Percentiles rank a stretch among this genome's conserved stretches.
These are phyloP conservation scores for Pollachius pollachius DNA, from an alignment of 2,113 vertebrate species.

Conservation along the genomic window DNA sequence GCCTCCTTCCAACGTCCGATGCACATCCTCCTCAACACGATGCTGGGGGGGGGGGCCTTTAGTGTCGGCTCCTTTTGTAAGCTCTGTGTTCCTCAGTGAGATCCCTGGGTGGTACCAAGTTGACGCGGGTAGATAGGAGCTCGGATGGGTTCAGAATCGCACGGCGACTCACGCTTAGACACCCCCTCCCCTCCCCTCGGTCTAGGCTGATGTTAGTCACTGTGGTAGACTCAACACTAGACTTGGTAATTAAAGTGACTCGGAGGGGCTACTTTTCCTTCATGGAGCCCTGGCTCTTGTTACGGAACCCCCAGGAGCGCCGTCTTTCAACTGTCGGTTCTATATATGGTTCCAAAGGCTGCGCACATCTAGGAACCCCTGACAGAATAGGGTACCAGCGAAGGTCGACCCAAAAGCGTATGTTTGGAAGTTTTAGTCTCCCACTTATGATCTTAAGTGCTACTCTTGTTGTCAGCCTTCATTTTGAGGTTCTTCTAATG, in stretches of 20 bases:
- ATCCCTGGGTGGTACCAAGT: constrained; percentile 53
- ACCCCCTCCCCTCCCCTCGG: constrained; percentile 3
- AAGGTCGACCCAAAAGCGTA: constrained; percentile 31
- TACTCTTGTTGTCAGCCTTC: constrained; percentile 24
- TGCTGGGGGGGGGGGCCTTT: constrained; percentile 23
- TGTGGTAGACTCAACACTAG: constrained; percentile 52
- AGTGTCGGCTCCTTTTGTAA: constrained; percentile 17
- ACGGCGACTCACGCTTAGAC: constrained; percentile 40
- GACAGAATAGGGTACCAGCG: not conserved
- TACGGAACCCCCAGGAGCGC: constrained; percentile 24
- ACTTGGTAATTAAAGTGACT: constrained; percentile 28
- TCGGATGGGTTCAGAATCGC: constrained; percentile 40
- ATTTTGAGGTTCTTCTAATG: constrained; percentile 37
- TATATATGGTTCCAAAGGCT: constrained; percentile 24
- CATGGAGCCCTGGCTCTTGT: constrained; percentile 25
- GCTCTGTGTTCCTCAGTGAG: constrained; percentile 34
- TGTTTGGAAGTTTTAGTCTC: constrained; percentile 43
- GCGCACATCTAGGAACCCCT: constrained; percentile 31
- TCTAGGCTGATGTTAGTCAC: constrained; percentile 60
- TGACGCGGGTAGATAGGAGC: constrained; percentile 32
- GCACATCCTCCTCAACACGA: constrained; percentile 22
- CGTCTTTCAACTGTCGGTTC: constrained; percentile 31
- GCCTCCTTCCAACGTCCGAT: constrained; percentile 35
- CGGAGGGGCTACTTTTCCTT: constrained; percentile 1
- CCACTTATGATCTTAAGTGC: constrained; percentile 23